phyloP scores from a whole-genome alignment of 2,113 vertebrate species.

The Dasypus novemcinctus region DNA sequence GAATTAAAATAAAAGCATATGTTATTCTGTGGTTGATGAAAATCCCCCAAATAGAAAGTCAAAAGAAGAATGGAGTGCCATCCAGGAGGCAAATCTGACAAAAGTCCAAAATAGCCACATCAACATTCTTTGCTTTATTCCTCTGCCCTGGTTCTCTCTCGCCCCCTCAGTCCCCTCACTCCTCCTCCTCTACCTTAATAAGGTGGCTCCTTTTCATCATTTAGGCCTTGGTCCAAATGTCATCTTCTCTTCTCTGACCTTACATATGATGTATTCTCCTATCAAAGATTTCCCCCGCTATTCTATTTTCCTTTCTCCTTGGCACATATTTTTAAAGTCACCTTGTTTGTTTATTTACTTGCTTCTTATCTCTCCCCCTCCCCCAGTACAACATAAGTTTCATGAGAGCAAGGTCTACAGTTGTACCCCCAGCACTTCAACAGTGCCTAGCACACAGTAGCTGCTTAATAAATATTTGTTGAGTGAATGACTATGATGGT shows the following conservation, averaged over 20 bases:
- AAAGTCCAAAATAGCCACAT: neutral
- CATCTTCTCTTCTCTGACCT: neutral
- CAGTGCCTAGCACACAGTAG: too few species aligned
- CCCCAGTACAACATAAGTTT: neutral
- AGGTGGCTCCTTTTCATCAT: neutral
- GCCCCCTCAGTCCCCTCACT: rapidly evolving
- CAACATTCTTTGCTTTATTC: neutral
- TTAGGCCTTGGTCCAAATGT: neutral
- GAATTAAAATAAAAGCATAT: neutral
- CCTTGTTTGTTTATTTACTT: neutral
- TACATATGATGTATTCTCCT: neutral
- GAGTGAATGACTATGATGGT: too few species aligned
- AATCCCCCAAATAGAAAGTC: neutral
- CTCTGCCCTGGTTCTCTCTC: neutral
- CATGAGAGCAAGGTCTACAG: neutral
- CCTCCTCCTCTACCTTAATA: neutral
- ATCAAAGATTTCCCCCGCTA: neutral
- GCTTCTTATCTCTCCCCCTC: neutral
- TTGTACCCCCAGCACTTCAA: neutral
- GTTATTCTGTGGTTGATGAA: neutral
- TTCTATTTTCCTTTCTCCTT: neutral
- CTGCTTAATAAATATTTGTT: too few species aligned
- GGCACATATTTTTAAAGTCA: neutral
- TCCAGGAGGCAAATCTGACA: neutral
- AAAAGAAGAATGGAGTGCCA: neutral